Evolutionary conservation across 2,797 vertebrate genomes (phyloP).

Genomic region (Onychomys torridus): DNA sequence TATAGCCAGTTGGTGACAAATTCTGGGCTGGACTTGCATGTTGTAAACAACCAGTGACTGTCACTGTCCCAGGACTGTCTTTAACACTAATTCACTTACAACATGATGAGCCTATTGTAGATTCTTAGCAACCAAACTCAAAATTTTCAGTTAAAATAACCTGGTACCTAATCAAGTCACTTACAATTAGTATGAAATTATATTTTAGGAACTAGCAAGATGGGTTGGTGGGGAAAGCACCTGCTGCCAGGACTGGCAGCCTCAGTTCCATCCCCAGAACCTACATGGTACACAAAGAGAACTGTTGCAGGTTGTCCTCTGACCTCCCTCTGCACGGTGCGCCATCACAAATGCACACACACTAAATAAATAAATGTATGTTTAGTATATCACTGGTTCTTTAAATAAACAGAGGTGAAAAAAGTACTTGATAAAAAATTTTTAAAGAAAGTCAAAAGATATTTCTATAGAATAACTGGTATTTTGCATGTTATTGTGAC

Average conservation of each 20-base stretch:
- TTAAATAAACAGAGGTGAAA: neutral
- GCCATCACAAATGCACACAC: neutral
- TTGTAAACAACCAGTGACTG: neutral
- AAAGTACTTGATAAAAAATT: neutral
- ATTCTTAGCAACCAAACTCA: neutral
- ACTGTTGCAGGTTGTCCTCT: neutral
- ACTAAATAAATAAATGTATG: neutral
- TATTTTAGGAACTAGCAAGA: neutral
- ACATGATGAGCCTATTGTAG: neutral
- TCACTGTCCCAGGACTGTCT: neutral
- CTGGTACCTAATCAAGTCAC: neutral
- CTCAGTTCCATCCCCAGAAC: neutral
- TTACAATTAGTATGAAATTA: slow-evolving; percentile 35
- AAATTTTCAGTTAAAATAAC: neutral
- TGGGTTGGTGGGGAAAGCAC: neutral
- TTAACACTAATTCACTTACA: neutral
- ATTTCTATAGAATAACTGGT: neutral
- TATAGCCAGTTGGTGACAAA: neutral
- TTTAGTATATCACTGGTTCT: neutral
- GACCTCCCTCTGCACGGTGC: too few relatives aligned
- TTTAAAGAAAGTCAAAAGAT: slow-evolving; percentile 23
- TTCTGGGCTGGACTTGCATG: neutral
- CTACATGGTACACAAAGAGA: neutral
- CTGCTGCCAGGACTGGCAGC: neutral
- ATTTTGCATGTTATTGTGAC: neutral